A percentile compares a stretch with the other conserved stretches of the same genome.
Conservation (phyloP, 2,888 invertebrate species). For the Leptinotarsa haldemani region DNA sequence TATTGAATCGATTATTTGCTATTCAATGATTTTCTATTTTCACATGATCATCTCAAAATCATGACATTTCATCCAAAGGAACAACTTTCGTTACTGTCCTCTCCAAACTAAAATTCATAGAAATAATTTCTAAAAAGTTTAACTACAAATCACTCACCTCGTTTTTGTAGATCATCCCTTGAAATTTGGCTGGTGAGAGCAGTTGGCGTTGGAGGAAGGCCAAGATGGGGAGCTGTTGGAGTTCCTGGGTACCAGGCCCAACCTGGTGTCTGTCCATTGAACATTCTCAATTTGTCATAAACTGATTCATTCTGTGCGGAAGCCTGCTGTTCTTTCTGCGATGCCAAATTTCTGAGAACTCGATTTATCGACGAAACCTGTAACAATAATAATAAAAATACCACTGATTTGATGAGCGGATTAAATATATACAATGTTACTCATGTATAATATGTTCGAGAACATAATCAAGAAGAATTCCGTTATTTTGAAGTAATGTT, state of each 20-base stretch:
- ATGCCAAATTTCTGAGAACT: constrained; percentile 94
- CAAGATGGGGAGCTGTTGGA: constrained; percentile 76
- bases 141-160: constrained; percentile 70
- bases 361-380: constrained; percentile 99
- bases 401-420: too few relatives aligned
- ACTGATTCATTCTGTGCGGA: constrained; percentile 88
- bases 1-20: too few relatives aligned
- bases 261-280: constrained; percentile 89
- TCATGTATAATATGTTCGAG: too few relatives aligned
- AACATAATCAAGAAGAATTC: too few relatives aligned
- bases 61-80: too few relatives aligned
- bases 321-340: constrained; percentile 94
- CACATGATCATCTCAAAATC: too few relatives aligned
- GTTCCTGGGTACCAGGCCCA: constrained; percentile 91
- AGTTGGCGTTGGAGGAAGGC: constrained; percentile 69
- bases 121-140: too few relatives aligned
- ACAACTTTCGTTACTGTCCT: too few relatives aligned
- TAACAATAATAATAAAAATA: constrained; percentile 52
- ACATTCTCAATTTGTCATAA: constrained; percentile 94
- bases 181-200: constrained; percentile 70
- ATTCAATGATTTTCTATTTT: too few relatives aligned
- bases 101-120: too few relatives aligned
- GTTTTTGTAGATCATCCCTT: constrained; percentile 79
- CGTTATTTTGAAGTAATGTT: too few relatives aligned
- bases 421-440: too few relatives aligned